Evolutionary conservation across 2,888 invertebrate genomes (phyloP).

Genomic region (Erannis defoliaria): DNA sequence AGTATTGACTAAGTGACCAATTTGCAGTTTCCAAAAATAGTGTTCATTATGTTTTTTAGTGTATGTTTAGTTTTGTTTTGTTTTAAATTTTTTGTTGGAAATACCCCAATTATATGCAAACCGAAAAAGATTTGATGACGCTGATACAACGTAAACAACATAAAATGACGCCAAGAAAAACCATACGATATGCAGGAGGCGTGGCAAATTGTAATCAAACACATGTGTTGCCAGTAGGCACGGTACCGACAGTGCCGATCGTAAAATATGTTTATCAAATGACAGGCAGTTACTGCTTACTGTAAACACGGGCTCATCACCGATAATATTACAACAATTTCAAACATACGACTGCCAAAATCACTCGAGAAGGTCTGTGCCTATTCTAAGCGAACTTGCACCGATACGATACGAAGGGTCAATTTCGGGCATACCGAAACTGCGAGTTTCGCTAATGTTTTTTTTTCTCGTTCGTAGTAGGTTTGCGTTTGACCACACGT

Average conservation of each 20-base stretch:
- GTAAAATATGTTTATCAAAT: constrained; percentile 46
- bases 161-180: constrained; percentile 25
- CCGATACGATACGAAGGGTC: too few species aligned
- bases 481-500: too few species aligned
- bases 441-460: too few species aligned
- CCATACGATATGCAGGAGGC: constrained; percentile 26
- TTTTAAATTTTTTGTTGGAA: background rate
- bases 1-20: too few species aligned
- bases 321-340: constrained; percentile 17
- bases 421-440: too few species aligned
- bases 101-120: background rate
- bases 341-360: constrained; percentile 4
- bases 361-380: too few species aligned
- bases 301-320: constrained; percentile 40
- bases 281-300: constrained; percentile 35
- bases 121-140: background rate
- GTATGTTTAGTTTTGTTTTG: too few species aligned
- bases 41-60: too few species aligned
- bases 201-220: constrained; percentile 39
- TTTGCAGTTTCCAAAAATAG: too few species aligned
- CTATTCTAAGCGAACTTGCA: too few species aligned
- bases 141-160: constrained; percentile 11
- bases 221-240: constrained; percentile 41
- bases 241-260: constrained; percentile 26
- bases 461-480: too few species aligned